Evolutionary conservation across 2,797 vertebrate species (phyloP), one percentile per base, ranked within the genome.

Genomic region (Coracias cyanogaster): DNA sequence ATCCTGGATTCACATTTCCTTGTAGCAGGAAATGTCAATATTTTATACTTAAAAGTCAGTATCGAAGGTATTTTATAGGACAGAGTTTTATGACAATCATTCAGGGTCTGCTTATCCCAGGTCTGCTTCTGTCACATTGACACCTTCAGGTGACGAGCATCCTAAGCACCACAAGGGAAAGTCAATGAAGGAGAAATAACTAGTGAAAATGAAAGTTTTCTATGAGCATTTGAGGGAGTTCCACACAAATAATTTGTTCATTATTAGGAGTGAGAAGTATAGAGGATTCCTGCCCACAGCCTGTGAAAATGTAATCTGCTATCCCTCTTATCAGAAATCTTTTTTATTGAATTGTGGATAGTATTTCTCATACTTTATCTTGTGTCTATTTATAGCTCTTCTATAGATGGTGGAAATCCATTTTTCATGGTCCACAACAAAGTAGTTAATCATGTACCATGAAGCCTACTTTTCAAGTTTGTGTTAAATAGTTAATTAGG

Each of bases 391-490:
- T 89, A 85, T 64, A 95, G 41, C 76, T 91, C 45, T 89, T 64
- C 85, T 91, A 80, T 86, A 79, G 92, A 57, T 79, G 22, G 52
- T 77, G 60, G 81, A 84, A 95, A 96, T 80, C 29, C 39, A 86
- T 93, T 96, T 78, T 82, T 74, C 66, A 77, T 39, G 74, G 85
- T 82, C 55, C 65, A 77, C n/a, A 72, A 71, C 28, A 72, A 94
- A 92, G 43, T 24, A 89, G 46, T 89, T 82, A 64, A 81, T 31
- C 25, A 51, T 51, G 26, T 49, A 78, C 35, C 58, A 66, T 41
- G 62, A 90, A 86, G 15, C 46, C 52, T 92, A 66, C 33, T 93
- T 95, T 91, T 83, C 48, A 80, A 89, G 33, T 89, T 83, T 67
- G 22, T 7, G 74, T 71, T 83, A 79, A 92, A 49, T 62, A 74